Base-by-base conservation (phyloP, 2,113 vertebrate species). In the Puntigrus tetrazona region DNA sequence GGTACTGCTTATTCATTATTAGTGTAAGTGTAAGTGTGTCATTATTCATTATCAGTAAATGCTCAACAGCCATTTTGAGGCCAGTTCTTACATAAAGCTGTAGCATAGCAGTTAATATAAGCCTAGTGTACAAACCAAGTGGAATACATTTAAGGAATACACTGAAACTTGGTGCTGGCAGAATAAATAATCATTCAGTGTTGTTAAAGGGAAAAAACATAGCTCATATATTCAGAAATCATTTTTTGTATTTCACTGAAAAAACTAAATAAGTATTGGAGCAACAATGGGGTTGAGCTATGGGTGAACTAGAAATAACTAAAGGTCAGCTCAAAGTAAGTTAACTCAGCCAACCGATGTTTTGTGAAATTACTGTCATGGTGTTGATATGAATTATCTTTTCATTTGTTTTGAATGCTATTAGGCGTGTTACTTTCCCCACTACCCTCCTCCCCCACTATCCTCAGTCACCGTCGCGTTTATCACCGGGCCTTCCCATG, bases 391-490 rank as follows among this genome's bases (percentile, higher is more conserved):
- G 4, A 45, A 29, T 22, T 72, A 41, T 36, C 18, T 2, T 75
- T 50, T 27, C 52, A 77, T 77, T 57, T 57, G 50, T 13, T 77
- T 31, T 57, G 29, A 74, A 50, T 77, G 31, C 47, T 34, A 27
- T 25, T 4, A 14, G 13, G 31, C 16, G 3, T 22, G 9, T 36
- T 45, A 1, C 77, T 25, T 41, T 38, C 45, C 43, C 38, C 36
- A 52, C 25, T 41, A 69, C 34, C 36, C 77, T 77, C 59, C 72
- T 27, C n/a, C 47, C 25, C 34, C 31, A 22, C 29, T 50, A 29
- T 84, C 36, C 41, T 67, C 43, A 38, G 36, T 74, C 67, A 25
- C n/a, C 18, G 38, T 69, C 50, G 50, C n/a, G 45, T 85, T 86
- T 59, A 79, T 88, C 59, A 59, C 34, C 43, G 20, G 52, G 22